phyloP scores from a whole-genome alignment of 2,797 vertebrate species.

The Clarias pachynema region DNA sequence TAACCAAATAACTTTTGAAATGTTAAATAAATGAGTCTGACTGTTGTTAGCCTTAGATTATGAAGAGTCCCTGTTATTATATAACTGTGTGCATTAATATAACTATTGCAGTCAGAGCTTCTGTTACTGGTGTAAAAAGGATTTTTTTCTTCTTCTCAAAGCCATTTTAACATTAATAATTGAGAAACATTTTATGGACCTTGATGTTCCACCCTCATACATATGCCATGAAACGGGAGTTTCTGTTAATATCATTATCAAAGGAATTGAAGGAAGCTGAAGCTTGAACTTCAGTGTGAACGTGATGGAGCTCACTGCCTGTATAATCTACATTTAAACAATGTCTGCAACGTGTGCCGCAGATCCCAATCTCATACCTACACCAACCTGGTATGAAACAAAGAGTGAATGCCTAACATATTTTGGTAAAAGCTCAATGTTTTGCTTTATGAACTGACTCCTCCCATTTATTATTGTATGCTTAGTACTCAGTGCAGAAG shows the following conservation, averaged over 20 bases:
- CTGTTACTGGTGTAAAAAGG: neutral
- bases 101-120: neutral
- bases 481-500: conserved; percentile 65
- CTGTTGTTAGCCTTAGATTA: neutral
- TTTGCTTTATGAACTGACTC: conserved; percentile 54
- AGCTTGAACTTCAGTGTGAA: conserved; percentile 30
- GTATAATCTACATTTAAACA: conserved; percentile 47
- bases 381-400: conserved; percentile 49
- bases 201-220: neutral
- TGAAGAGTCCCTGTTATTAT: neutral
- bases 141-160: neutral
- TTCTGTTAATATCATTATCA: conserved; percentile 8
- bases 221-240: neutral
- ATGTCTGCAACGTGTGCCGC: conserved; percentile 38
- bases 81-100: neutral
- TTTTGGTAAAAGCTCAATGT: conserved; percentile 49
- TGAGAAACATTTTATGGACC: neutral
- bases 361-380: conserved; percentile 59
- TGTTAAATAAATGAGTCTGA: neutral
- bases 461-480: conserved; percentile 46
- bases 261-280: neutral
- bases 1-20: neutral
- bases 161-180: neutral
- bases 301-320: conserved; percentile 52
- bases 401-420: conserved; percentile 61